phyloP scores from a whole-genome alignment of 2,888 invertebrate species.

The Beris morrisii region DNA sequence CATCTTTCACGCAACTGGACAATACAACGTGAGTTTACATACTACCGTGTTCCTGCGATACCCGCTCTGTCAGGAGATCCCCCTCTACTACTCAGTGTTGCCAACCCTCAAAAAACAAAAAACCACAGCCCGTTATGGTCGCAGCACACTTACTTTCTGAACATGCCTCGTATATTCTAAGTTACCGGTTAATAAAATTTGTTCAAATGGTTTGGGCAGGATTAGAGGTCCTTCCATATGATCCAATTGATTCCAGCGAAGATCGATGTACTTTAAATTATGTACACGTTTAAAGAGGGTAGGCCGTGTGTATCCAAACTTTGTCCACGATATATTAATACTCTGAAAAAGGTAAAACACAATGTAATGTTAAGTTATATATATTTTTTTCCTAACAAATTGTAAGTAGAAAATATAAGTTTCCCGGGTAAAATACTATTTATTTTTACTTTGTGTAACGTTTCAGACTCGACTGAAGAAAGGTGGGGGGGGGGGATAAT shows the following conservation, averaged over 20 bases:
- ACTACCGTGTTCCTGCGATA: too few relatives aligned
- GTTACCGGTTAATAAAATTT: conserved; percentile 50
- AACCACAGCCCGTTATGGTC: too few relatives aligned
- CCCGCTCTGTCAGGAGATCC: too few relatives aligned
- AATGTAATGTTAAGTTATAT: not conserved
- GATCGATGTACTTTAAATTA: conserved; percentile 48
- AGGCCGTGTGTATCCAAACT: conserved; percentile 48
- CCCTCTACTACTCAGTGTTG: too few relatives aligned
- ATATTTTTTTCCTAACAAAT: not conserved
- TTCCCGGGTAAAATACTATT: too few relatives aligned
- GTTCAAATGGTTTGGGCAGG: conserved; percentile 47
- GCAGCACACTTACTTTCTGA: too few relatives aligned
- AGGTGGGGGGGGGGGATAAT: too few relatives aligned
- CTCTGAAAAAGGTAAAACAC: conserved; percentile 41
- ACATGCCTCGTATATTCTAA: not conserved
- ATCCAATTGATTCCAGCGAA: conserved; percentile 54
- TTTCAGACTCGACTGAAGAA: too few relatives aligned
- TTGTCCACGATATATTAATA: conserved; percentile 56
- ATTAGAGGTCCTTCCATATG: conserved; percentile 50
- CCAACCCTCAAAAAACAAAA: too few relatives aligned
- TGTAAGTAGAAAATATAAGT: not conserved
- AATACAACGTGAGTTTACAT: too few relatives aligned
- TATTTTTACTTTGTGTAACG: too few relatives aligned
- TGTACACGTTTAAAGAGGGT: conserved; percentile 50
- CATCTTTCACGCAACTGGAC: too few relatives aligned